Conservation (phyloP, 2,113 vertebrate genomes). For the Rhea americana region DNA sequence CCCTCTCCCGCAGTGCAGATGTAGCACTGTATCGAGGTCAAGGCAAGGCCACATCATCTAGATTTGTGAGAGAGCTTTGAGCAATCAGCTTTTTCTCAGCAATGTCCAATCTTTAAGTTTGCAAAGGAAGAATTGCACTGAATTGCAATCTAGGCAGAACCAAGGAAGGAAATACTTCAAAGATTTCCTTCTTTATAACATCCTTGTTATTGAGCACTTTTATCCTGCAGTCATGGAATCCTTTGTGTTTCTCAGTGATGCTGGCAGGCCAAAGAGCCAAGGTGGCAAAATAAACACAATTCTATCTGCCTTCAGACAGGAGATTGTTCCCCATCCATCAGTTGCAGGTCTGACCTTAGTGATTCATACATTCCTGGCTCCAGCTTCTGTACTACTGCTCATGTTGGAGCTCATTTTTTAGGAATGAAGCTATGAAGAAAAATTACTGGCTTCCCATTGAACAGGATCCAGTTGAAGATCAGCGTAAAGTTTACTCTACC, state of each 20-base stretch:
- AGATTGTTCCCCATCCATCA: background rate
- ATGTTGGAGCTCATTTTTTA: background rate
- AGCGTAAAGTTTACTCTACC: background rate
- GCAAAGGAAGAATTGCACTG: background rate
- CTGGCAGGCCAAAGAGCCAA: background rate
- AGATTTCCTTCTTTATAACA: slow-evolving; percentile 52
- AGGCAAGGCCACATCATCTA: fast-evolving
- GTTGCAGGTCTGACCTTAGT: background rate
- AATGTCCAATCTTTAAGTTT: background rate
- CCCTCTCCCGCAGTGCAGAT: background rate
- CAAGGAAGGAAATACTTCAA: slow-evolving; percentile 59
- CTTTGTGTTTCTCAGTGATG: background rate
- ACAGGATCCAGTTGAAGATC: background rate
- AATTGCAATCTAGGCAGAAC: slow-evolving; percentile 37
- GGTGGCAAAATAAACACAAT: background rate
- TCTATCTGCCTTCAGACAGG: background rate
- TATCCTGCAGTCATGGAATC: background rate
- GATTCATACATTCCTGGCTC: background rate
- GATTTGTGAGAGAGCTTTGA: background rate
- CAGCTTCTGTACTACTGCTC: background rate
- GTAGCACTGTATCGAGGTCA: background rate
- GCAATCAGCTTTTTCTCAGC: background rate
- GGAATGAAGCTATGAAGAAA: background rate
- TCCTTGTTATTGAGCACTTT: background rate
- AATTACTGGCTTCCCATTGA: background rate